These are phyloP conservation scores for Marcusenius ussheri DNA, from an alignment of 2,113 vertebrate species.

Conservation along the genomic window DNA sequence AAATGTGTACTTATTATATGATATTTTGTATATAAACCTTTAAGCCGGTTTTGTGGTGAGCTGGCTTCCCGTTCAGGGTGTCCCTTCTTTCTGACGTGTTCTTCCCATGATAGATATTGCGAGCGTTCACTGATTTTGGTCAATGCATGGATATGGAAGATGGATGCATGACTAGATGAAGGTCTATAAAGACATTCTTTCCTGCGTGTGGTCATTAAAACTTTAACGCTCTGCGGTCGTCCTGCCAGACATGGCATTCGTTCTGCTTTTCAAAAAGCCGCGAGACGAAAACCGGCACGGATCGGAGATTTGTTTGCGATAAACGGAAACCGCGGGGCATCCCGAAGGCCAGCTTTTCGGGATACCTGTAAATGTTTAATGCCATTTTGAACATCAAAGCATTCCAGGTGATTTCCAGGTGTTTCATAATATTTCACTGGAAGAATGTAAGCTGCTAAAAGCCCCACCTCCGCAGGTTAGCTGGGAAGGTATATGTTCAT, in stretches of 20 bases:
- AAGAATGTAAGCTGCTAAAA: constrained; percentile 6
- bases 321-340: neutral
- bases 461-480: neutral
- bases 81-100: neutral
- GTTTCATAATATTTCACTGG: constrained; percentile 9
- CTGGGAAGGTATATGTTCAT: neutral
- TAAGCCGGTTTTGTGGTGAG: neutral
- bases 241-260: neutral
- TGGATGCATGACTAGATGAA: neutral
- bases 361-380: constrained; percentile 32
- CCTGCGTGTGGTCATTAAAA: neutral
- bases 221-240: neutral
- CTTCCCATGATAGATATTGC: neutral
- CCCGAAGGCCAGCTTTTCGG: constrained; percentile 15
- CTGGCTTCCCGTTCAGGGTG: neutral
- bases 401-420: neutral
- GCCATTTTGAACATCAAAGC: constrained; percentile 16
- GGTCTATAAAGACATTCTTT: neutral
- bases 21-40: neutral
- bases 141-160: neutral
- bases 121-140: neutral
- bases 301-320: neutral
- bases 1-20: neutral
- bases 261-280: neutral
- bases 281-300: neutral